Percentiles rank a stretch among this genome's conserved stretches.
Evolutionary conservation across 1,140 invertebrate species (phyloP).

Genomic region (Calephelis virginiensis): DNA sequence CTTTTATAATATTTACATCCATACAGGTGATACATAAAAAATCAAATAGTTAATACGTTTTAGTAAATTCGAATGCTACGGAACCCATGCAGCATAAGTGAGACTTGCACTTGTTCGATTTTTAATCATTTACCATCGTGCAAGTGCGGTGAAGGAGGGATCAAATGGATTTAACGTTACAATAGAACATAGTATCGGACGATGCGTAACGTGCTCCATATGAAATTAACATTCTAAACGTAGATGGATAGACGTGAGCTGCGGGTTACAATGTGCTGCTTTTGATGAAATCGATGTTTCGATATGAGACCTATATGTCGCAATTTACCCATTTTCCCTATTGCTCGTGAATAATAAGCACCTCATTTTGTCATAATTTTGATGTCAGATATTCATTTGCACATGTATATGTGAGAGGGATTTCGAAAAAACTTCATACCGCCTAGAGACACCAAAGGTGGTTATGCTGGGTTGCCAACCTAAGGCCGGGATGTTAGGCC

Average conservation of each 20-base stretch:
- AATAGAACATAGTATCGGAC: conserved; percentile 11
- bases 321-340: conserved; percentile 39
- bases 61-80: no score
- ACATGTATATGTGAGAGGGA: no score
- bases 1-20: no score
- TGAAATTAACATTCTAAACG: conserved; percentile 71
- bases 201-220: conserved; percentile 46
- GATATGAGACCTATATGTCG: conserved; percentile 47
- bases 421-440: no score
- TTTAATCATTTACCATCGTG: conserved; percentile 22
- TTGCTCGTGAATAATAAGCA: conserved; percentile 37
- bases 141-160: conserved; percentile 34
- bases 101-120: no score
- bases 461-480: no score
- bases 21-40: no score
- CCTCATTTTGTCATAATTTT: conserved; percentile 34
- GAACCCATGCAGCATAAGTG: no score
- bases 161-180: conserved; percentile 41
- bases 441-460: no score
- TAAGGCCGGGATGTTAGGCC: no score
- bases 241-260: conserved; percentile 63
- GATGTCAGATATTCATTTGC: conserved; percentile 1
- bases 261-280: conserved; percentile 52
- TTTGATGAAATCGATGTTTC: conserved; percentile 49
- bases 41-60: no score